These are phyloP conservation scores for Pterostichus niger DNA, from an alignment of 2,888 invertebrate species.

Conservation along the genomic window DNA sequence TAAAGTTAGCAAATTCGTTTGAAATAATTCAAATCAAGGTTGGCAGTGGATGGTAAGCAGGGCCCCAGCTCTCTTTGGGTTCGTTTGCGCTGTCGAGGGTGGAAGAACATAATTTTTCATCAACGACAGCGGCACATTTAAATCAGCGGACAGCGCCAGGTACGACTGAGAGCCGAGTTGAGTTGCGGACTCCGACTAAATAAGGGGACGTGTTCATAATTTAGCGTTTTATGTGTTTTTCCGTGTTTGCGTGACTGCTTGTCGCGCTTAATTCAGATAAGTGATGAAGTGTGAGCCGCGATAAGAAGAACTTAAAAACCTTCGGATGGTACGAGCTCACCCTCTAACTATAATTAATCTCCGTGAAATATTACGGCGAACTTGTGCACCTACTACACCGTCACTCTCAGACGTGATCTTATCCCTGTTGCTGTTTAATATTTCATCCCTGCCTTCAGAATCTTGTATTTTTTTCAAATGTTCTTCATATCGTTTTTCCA, in stretches of 20 bases:
- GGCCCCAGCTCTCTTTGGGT: not conserved
- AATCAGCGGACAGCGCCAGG: conserved; percentile 10
- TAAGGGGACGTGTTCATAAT: conserved; percentile 56
- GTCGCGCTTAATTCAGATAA: conserved; percentile 61
- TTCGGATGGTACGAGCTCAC: conserved; percentile 52
- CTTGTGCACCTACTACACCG: conserved; percentile 18
- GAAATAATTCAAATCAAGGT: conserved; percentile 23
- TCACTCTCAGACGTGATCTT: conserved; percentile 13
- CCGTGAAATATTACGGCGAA: conserved; percentile 60
- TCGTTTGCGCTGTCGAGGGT: not conserved
- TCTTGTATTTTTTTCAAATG: no score
- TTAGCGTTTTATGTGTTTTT: conserved; percentile 61
- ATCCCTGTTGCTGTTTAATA: not conserved
- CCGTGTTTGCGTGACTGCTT: conserved; percentile 55
- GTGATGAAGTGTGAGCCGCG: conserved; percentile 64
- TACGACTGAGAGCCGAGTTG: conserved; percentile 5
- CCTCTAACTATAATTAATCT: conserved; percentile 66
- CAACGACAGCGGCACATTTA: conserved; percentile 23
- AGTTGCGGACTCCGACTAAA: conserved; percentile 6
- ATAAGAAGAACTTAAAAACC: conserved; percentile 58
- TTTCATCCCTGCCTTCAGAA: not conserved
- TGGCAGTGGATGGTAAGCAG: not conserved
- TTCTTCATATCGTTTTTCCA: no score
- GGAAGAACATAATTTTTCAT: conserved; percentile 41
- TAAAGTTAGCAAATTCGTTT: conserved; percentile 13